Base-by-base conservation (phyloP, 1,140 invertebrate species). In the Ips nitidus region DNA sequence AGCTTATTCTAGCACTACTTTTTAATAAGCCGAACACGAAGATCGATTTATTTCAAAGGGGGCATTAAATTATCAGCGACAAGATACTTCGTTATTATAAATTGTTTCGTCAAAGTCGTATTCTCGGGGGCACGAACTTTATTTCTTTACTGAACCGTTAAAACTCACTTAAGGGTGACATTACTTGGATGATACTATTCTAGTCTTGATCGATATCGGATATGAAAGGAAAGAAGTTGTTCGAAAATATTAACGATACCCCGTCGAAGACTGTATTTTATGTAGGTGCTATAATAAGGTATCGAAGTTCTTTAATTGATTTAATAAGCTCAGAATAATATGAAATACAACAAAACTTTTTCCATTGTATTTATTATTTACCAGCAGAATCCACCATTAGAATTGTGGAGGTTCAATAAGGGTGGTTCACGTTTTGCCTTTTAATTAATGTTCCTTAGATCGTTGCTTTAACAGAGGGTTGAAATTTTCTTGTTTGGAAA, bases 111-210 rank as follows among this genome's bases (percentile, higher is more conserved):
- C 59, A 47, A 4, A 53, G 39, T 39, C 50, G 47, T 41, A 52
- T 41, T 64, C 40, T 40, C 6, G 1, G 41, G 38, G 61, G 50
- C 61, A 53, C 52, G 38, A 64, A 64, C 61, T 64, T 64, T 64
- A 64, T 64, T 64, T 52, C 61, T 64, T 64, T 52, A 53, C 61
- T 53, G 50, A 64, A 64, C 61, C 50, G 61, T 53, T 52, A 64
- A 64, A 64, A 52, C 61, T 53, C 47, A 64, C 47, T 53, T 64
- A 53, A n/a, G 47, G 53, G 40, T 64, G 50, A 64, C 61, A 40
- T 53, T 64, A 52, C 61, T 64, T 53, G n/a, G 36, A 64, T 53
- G 47, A 8, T 47, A 47, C 50, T 53, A 53, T 64, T 53, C 47
- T 53, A 40, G 61, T 53, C 8, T 52, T n/a, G 50, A 64, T 64